Evolutionary conservation across 2,888 invertebrate species (phyloP), one percentile per base, ranked within the genome.

Genomic region (Leucophenga maculata): DNA sequence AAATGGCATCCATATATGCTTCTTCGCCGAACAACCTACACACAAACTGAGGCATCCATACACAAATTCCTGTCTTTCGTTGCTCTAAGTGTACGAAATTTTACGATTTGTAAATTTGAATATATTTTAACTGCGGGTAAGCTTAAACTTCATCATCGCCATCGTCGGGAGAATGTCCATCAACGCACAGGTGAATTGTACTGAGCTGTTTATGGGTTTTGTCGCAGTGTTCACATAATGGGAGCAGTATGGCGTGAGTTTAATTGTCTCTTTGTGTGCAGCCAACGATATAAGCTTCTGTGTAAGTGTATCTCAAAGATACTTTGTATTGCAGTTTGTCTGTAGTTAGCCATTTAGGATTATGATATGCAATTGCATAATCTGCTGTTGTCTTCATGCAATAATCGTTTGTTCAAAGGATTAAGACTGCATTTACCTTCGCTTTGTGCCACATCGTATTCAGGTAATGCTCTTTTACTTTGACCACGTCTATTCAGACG

Each of bases 321-420:
- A 39, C 39, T 39, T 39, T 39, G 39, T 11, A 39, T 39, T 39
- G 11, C 8, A 39, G 39, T 39, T 39, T 39, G 39, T 39, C 39
- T 39, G 39, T 39, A 11, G 8, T 39, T 39, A 39, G 39, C 39
- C 39, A 39, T 39, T 39, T 39, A 39, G 39, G 39, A 39, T 39
- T 39, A 39, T 11, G 8, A 39, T 39, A 60, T 54, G 54, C 60
- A 32, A n/a, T n/a, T 39, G 39, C 59, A 59, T 32, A 32, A n/a
- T 16, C 16, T 39, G 59, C 59, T 59, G 39, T 59, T 39, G 39
- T 74, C 79, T 74, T 76, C 73, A 48, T 74, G 72, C 69, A 73
- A 75, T 74, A 80, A 79, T 78, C 83, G 81, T 81, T 83, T 83
- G 84, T 80, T 39, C 78, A 84, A 77, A 79, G 82, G 82, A 83